Evolutionary conservation across 35 echinoderm and acorn worm species (phyloP), one percentile per base, ranked within the genome.

Genomic region (Acanthaster planci): DNA sequence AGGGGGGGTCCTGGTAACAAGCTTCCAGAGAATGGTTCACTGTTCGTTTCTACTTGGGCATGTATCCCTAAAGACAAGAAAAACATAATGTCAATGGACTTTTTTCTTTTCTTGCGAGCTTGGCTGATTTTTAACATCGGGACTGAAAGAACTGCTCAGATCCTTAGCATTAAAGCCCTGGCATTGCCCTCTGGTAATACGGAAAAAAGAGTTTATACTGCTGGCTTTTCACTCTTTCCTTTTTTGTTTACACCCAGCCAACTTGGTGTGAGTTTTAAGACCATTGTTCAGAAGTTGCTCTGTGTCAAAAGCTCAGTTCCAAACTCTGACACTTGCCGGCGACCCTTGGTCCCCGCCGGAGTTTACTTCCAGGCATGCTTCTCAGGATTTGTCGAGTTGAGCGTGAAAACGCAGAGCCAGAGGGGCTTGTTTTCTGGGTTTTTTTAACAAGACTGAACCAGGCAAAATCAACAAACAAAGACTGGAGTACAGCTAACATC

Each of bases 61-160:
- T 72, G 64, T 72, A 72, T 30, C 64, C 64, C 64, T 29, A 31
- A 72, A 72, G 19, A 72, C 29, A 72, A 72, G 64, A 72, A 72
- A 72, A 72, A 72, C 23, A 47, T 47, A 72, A 29, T 72, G 30
- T 72, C 64, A 72, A 26, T 34, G n/a, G 64, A 47, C 12, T 47
- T 47, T 47, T 4, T 47, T 47, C n/a, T n/a, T 47, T 47, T 47
- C 4, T 47, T 12, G 23, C 64, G 30, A 72, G 64, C 30, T 72
- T 72, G 22, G 64, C 29, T 72, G 64, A 72, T 72, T 72, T 72
- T 72, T 72, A 21, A 72, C 64, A 34, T 26, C 23, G 2, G 4
- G 5, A 31, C 29, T 72, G 64, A 72, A 72, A 72, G 23, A 10
- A 26, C 64, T 34, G 8, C 2, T 1, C 64, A 26, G 34, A 72